Conservation (phyloP, 2,113 vertebrate species). For the Sander vitreus region DNA sequence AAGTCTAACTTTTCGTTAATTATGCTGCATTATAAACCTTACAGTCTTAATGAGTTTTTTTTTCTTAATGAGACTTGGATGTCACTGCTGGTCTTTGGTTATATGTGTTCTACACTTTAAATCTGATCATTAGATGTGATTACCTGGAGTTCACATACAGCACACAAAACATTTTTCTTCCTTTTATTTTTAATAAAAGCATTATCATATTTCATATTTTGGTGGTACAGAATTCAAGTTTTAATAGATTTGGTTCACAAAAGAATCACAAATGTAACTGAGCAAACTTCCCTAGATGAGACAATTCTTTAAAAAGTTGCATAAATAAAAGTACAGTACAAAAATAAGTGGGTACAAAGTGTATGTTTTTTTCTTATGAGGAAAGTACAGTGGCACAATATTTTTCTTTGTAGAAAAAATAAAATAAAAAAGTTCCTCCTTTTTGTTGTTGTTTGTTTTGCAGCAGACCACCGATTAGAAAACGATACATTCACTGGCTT, state of each 20-base stretch:
- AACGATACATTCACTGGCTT: constrained; percentile 82
- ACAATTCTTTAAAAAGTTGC: constrained; percentile 72
- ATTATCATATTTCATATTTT: constrained; percentile 74
- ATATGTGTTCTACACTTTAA: neutral
- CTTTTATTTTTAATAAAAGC: constrained; percentile 74
- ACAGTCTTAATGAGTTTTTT: neutral
- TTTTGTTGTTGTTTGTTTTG: constrained; percentile 41
- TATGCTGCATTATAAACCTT: neutral
- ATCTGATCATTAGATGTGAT: neutral
- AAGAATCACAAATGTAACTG: constrained; percentile 74
- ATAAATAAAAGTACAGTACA: constrained; percentile 85
- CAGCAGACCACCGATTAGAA: constrained; percentile 62
- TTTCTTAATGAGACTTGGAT: neutral
- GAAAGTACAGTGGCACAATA: constrained; percentile 79
- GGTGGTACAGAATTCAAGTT: constrained; percentile 83
- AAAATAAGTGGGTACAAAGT: constrained; percentile 80
- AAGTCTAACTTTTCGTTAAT: neutral
- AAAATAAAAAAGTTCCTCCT: constrained; percentile 65
- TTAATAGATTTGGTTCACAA: constrained; percentile 83
- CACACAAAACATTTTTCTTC: constrained; percentile 22
- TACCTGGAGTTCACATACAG: neutral
- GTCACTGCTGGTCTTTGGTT: neutral
- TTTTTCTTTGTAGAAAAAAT: constrained; percentile 72
- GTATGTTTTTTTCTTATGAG: constrained; percentile 41
- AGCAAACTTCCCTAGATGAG: constrained; percentile 72